These are phyloP conservation scores for Masnerella sp. DNA, from an alignment of 2,888 invertebrate species.

Conservation along the genomic window DNA sequence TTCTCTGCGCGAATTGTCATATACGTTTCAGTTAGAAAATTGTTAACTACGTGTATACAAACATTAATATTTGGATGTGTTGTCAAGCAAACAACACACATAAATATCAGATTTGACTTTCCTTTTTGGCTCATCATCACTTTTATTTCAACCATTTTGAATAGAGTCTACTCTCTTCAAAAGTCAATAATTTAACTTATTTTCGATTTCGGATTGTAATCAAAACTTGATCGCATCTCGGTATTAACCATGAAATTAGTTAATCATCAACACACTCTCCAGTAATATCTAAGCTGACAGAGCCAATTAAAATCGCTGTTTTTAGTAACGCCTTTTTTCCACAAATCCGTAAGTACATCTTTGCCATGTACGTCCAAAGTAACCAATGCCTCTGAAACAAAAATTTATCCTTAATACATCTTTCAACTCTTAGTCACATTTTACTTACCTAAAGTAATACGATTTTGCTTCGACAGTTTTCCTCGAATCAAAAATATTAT, in stretches of 20 bases:
- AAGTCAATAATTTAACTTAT: too few relatives aligned
- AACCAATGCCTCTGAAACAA: conserved; percentile 86
- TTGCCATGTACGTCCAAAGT: conserved; percentile 96
- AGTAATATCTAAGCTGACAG: conserved; percentile 91
- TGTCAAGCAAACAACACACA: too few relatives aligned
- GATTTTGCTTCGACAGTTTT: conserved; percentile 89
- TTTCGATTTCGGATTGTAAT: too few relatives aligned
- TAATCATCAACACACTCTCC: conserved; percentile 80
- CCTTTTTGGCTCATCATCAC: too few relatives aligned
- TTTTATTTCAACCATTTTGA: too few relatives aligned
- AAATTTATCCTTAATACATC: conserved; percentile 5
- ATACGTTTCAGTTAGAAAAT: too few relatives aligned
- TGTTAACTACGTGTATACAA: too few relatives aligned
- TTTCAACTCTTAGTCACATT: background rate
- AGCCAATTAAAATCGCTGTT: conserved; percentile 95
- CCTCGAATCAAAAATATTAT: conserved; percentile 92
- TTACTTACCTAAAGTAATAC: conserved; percentile 89
- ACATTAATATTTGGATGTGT: too few relatives aligned
- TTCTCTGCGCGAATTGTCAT: too few relatives aligned
- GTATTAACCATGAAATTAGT: background rate
- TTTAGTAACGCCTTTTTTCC: conserved; percentile 82
- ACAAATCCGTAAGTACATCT: conserved; percentile 87
- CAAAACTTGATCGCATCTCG: too few relatives aligned
- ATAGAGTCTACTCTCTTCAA: too few relatives aligned
- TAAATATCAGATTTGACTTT: too few relatives aligned